Conservation (phyloP, 2,888 invertebrate species). For the Chaetogeoica ovagalla region DNA sequence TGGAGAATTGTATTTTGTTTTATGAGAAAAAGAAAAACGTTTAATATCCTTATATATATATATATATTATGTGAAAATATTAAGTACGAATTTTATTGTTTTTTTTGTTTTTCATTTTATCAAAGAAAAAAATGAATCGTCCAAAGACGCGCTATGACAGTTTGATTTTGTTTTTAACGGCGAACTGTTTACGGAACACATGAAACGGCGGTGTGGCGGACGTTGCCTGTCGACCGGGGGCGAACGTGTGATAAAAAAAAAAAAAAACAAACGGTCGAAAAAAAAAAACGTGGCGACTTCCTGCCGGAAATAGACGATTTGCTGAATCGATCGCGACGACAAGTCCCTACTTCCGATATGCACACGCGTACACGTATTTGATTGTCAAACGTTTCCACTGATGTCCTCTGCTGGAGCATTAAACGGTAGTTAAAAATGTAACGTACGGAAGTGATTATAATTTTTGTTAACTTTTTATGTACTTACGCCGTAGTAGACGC, state of each 20-base stretch:
- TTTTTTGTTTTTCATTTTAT: too few species aligned
- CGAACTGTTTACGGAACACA: slow-evolving; percentile 31
- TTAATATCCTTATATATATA: too few species aligned
- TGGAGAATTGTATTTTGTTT: too few species aligned
- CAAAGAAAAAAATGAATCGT: too few species aligned
- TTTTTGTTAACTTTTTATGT: too few species aligned
- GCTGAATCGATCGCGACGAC: slow-evolving; percentile 39
- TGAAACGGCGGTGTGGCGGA: slow-evolving; percentile 1
- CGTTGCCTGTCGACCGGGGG: slow-evolving; percentile 12
- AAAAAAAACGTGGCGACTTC: slow-evolving; percentile 32
- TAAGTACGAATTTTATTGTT: too few species aligned
- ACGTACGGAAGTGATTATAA: too few species aligned
- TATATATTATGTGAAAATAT: too few species aligned
- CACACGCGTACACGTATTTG: neutral
- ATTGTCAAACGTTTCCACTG: neutral
- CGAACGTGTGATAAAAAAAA: slow-evolving; percentile 2
- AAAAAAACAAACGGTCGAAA: neutral
- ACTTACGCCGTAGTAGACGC: too few species aligned
- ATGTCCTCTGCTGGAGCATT: neutral
- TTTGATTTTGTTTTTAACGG: neutral
- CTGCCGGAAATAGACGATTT: slow-evolving; percentile 45
- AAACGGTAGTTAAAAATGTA: too few species aligned
- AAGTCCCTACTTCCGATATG: slow-evolving; percentile 27
- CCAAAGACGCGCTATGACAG: too few species aligned
- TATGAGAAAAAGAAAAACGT: too few species aligned